Evolutionary conservation across 2,888 invertebrate genomes (phyloP), one percentile per base, ranked within the genome.

Genomic region (Lepidochrysops patricia): DNA sequence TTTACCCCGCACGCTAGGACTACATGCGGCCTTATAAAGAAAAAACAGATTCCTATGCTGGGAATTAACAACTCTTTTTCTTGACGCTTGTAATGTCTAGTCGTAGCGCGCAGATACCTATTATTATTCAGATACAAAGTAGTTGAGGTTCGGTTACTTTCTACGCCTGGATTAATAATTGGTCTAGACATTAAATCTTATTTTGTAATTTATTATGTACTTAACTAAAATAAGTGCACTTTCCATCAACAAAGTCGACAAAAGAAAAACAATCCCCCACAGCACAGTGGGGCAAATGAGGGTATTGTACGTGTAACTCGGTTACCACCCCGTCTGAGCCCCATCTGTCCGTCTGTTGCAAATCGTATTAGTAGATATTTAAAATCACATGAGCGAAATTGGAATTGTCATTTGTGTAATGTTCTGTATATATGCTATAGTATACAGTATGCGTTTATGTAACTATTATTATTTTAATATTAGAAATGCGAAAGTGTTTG

Each of bases 351-450:
- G 54, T 54, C 32, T 32, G 32, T 15, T 15, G 29, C 29, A 54
- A 54, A 54, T 54, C 29, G 54, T 19, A 54, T 54, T 54, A 54
- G 54, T 54, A 54, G 29, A 54, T 54, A 29, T 54, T 54, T 54
- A 54, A 54, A 54, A 54, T 54, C 54, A 54, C 54, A 54, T 54
- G 43, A 43, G 43, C 19, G 43, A 19, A 15, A 19, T 13, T 27
- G 26, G 13, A n/a, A 52, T 52, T 52, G 52, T 26, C 13, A 15
- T 27, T 29, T 54, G 54, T 26, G 29, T 13, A 27, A 27, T 29
- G 15, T 52, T 1, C 37, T 15, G 7, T 15, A 7, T 15, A 15
- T 6, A 37, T 1, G 13, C 5, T 29, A 5, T 29, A n/a, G n/a
- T n/a, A n/a, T n/a, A n/a, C n/a, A n/a, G n/a, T n/a, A n/a, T n/a